Evolutionary conservation across 2,888 invertebrate genomes (phyloP), one percentile per base, ranked within the genome.

Genomic region (Laothoe populi): DNA sequence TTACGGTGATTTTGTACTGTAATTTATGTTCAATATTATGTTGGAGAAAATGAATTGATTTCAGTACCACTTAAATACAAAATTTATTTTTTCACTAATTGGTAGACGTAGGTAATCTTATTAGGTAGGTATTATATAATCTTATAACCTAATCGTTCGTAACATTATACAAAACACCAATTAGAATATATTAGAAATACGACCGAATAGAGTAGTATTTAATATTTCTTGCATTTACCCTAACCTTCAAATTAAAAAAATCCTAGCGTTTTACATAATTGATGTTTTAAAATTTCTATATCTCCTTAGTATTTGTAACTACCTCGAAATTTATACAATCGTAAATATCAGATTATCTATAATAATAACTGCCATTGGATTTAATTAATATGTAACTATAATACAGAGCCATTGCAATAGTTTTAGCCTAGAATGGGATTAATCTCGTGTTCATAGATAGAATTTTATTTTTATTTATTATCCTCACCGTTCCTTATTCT

Each of bases 111-210:
- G n/a, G n/a, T n/a, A n/a, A 31, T 4, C 8, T 23, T 38, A 31
- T 4, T 57, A 60, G 26, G 19, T 77, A 74, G 72, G 66, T 71
- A 68, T 65, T 57, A 68, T 71, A 69, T 72, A 77, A 77, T 83
- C 81, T 82, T 84, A 81, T 80, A 71, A 65, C 53, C 62, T 79
- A 82, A 82, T 77, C 70, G 74, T 82, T 86, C 81, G 75, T 79
- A 71, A 80, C 77, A 72, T 77, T 78, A 82, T 79, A 80, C 81
- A 83, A 86, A 89, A 90, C 90, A 90, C 90, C 90, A 90, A 90
- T 79, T 89, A 89, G 86, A 68, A 72, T 80, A 75, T 67, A 74
- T 68, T 84, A 85, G 80, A 71, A 57, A 65, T 79, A 83, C 63
- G 66, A 71, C 73, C 70, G 70, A 73, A 67, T 76, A 77, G 68